Evolutionary conservation across 2,888 invertebrate species (phyloP), one percentile per base, ranked within the genome.

Genomic region (Sinelater perroti): DNA sequence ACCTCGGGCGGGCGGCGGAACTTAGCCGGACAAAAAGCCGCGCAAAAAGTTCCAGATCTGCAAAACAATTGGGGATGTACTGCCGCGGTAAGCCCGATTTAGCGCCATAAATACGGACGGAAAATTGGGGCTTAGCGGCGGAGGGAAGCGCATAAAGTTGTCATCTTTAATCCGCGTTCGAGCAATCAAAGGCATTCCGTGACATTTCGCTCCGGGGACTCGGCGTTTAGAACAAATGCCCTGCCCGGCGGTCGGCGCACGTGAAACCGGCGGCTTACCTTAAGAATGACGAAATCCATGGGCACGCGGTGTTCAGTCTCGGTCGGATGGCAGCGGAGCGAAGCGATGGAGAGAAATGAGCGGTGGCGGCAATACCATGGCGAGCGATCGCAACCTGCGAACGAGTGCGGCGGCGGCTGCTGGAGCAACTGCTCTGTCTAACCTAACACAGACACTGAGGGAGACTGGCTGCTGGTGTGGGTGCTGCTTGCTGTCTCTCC

Each of bases 201-300:
- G 67, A 66, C 67, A 67, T 67, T 66, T 66, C 64, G 62, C 65
- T 64, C 65, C 51, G 59, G 62, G 65, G 65, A 66, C 63, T 60
- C 65, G 67, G 65, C 65, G 66, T 62, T 62, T 62, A 58, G 54
- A 51, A 62, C 56, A 58, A 64, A 67, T 64, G 61, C 60, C 60
- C 65, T 60, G 55, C 51, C 55, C 55, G 58, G 33, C 44, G 36
- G 46, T 61, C 45, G 55, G 50, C 36, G 44, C 40, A 30, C 35
- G 40, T 46, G 33, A 52, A 52, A 20, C 11, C 10, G 8, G 4
- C 28, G 51, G 60, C 67, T 67, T 66, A 69, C 69, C 67, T 69
- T 69, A 47, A 67, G 65, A 50, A 69, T 69, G 61, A 69, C 65
- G 65, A 69, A 69, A 67, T 69, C 69, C 69, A 69, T 69, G 62